Conservation (phyloP, 2,113 vertebrate species). For the Callopanchax toddi region DNA sequence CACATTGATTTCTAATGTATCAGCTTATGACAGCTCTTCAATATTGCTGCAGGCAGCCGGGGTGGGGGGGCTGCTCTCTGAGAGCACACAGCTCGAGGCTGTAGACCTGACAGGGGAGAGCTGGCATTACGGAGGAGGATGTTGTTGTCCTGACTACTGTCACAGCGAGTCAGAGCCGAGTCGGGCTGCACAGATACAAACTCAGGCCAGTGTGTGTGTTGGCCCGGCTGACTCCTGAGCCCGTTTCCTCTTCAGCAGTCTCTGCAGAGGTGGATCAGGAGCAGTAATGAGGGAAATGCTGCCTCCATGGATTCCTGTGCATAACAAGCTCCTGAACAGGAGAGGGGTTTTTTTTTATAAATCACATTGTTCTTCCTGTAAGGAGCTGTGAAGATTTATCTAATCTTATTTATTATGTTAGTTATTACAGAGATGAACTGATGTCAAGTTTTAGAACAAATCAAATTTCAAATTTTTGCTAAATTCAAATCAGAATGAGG, state of each 20-base stretch:
- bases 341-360: slow-evolving; percentile 9
- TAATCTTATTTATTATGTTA: slow-evolving; percentile 20
- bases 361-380: no score
- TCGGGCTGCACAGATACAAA: slow-evolving; percentile 43
- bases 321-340: slow-evolving; percentile 40
- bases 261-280: slow-evolving; percentile 53
- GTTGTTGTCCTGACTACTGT: slow-evolving; percentile 70
- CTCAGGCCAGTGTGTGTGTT: slow-evolving; percentile 51
- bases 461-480: no score
- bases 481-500: no score
- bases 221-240: slow-evolving; percentile 54
- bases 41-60: slow-evolving; percentile 58
- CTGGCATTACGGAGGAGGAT: slow-evolving; percentile 57
- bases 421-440: slow-evolving; percentile 8
- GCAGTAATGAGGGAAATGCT: slow-evolving; percentile 60
- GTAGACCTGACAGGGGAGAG: slow-evolving; percentile 60
- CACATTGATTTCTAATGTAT: slow-evolving; percentile 73
- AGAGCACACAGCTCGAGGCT: slow-evolving; percentile 43
- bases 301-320: slow-evolving; percentile 31
- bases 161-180: slow-evolving; percentile 55
- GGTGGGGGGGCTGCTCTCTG: slow-evolving; percentile 10
- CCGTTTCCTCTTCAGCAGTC: slow-evolving; percentile 45
- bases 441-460: not conserved
- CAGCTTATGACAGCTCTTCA: slow-evolving; percentile 73
- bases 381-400: slow-evolving; percentile 18